These are phyloP conservation scores for Ommatoiulus sabulosus DNA, from an alignment of 2,888 invertebrate genomes.

Conservation along the genomic window DNA sequence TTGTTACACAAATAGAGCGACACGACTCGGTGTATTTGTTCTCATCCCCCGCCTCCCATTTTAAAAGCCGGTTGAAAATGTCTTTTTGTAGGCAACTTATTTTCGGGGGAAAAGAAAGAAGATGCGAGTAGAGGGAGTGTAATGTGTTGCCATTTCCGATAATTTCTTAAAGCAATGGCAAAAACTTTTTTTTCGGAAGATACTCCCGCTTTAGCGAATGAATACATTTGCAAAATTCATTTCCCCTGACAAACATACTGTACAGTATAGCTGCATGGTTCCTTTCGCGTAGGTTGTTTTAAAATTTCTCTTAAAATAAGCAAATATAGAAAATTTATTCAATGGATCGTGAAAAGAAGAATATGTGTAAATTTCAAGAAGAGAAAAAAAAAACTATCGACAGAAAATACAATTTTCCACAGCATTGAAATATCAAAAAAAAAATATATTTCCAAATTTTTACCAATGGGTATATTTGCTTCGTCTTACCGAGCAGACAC, in stretches of 20 bases:
- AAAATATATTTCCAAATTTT: too few species aligned
- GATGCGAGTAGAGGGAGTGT: background rate
- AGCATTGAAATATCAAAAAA: too few species aligned
- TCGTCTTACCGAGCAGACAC: background rate
- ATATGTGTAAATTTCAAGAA: too few species aligned
- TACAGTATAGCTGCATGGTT: too few species aligned
- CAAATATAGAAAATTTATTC: too few species aligned
- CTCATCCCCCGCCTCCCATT: background rate
- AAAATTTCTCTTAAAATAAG: too few species aligned
- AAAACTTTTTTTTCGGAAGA: background rate
- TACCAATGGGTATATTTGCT: too few species aligned
- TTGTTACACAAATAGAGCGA: background rate
- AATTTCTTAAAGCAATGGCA: background rate
- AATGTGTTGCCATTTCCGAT: background rate
- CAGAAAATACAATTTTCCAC: too few species aligned
- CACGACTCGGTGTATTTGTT: background rate
- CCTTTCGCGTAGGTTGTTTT: too few species aligned
- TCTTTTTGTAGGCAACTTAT: background rate
- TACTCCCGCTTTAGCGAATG: background rate
- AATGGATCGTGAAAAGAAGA: too few species aligned
- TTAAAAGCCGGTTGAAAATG: background rate
- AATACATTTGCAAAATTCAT: background rate
- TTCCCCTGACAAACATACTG: background rate
- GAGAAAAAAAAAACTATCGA: too few species aligned
- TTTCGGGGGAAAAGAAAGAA: background rate